These are phyloP conservation scores for Atta colombica DNA, from an alignment of 1,140 invertebrate genomes.

Conservation along the genomic window DNA sequence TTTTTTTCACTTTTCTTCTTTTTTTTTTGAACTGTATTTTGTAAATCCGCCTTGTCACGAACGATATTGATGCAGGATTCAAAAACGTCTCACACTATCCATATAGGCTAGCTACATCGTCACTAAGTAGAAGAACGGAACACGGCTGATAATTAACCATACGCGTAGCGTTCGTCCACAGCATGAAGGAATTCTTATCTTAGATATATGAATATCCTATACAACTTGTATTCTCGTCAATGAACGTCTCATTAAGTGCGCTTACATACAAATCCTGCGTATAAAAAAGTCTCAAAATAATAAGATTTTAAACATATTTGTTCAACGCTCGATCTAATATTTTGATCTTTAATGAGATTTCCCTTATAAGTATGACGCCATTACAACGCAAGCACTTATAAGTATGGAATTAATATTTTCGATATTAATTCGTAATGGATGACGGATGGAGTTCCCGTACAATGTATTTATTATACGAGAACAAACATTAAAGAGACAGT, in stretches of 20 bases:
- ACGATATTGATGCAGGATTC: constrained; percentile 71
- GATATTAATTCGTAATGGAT: constrained; percentile 28
- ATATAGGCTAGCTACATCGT: constrained; percentile 69
- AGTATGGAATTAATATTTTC: constrained; percentile 32
- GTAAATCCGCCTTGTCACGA: constrained; percentile 65
- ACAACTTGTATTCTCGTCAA: constrained; percentile 21
- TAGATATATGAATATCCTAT: constrained; percentile 35
- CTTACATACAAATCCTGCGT: constrained; percentile 39
- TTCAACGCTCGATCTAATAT: constrained; percentile 17
- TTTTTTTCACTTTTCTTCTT: neutral
- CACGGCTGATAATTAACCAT: constrained; percentile 75
- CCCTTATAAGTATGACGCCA: constrained; percentile 8
- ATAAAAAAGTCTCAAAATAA: constrained; percentile 49
- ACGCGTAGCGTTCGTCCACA: constrained; percentile 73
- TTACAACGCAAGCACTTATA: constrained; percentile 32
- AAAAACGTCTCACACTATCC: constrained; percentile 69
- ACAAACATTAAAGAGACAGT: constrained; percentile 1
- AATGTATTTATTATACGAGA: neutral
- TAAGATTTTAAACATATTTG: constrained; percentile 36
- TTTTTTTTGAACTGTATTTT: constrained; percentile 60
- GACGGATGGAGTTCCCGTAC: neutral
- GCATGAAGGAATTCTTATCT: constrained; percentile 75
- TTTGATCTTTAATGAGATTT: constrained; percentile 30
- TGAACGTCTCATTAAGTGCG: constrained; percentile 55
- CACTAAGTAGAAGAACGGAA: constrained; percentile 78